phyloP scores from a whole-genome alignment of 2,113 vertebrate species.

The Lamprotornis superbus region DNA sequence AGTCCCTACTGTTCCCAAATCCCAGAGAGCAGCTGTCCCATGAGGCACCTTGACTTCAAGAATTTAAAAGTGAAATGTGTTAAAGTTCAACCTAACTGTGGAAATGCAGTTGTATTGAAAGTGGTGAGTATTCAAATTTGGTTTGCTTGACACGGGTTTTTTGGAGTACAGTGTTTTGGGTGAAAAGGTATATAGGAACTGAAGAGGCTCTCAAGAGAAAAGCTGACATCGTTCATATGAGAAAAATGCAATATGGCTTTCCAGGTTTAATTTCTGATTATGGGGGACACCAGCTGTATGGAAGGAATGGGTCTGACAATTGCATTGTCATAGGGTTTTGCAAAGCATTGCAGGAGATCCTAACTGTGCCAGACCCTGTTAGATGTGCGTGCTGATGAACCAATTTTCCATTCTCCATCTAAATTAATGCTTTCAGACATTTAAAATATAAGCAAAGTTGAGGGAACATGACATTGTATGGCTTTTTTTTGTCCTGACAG shows the following conservation, averaged over 20 bases:
- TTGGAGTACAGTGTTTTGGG: not conserved
- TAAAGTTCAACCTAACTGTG: not conserved
- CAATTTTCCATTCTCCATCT: not conserved
- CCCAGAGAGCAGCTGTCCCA: not conserved
- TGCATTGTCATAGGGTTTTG: rapidly evolving
- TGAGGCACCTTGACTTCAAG: rapidly evolving
- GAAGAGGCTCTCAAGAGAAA: not conserved
- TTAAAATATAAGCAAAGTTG: not conserved
- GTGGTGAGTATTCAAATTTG: not conserved
- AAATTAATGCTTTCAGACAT: not conserved
- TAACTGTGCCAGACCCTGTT: not conserved
- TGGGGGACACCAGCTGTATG: too few relatives aligned
- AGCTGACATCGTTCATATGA: not conserved
- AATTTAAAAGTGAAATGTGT: not conserved
- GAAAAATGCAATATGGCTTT: not conserved
- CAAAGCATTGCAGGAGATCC: not conserved
- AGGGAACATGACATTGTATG: not conserved
- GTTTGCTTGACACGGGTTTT: not conserved
- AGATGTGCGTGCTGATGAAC: not conserved
- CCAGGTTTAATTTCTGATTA: not conserved
- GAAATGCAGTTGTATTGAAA: not conserved
- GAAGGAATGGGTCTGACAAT: not conserved
- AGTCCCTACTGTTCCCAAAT: not conserved
- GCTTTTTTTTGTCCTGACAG: not conserved
- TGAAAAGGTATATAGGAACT: not conserved